Evolutionary conservation across 2,113 vertebrate genomes (phyloP).

Genomic region (Anhinga rufa): DNA sequence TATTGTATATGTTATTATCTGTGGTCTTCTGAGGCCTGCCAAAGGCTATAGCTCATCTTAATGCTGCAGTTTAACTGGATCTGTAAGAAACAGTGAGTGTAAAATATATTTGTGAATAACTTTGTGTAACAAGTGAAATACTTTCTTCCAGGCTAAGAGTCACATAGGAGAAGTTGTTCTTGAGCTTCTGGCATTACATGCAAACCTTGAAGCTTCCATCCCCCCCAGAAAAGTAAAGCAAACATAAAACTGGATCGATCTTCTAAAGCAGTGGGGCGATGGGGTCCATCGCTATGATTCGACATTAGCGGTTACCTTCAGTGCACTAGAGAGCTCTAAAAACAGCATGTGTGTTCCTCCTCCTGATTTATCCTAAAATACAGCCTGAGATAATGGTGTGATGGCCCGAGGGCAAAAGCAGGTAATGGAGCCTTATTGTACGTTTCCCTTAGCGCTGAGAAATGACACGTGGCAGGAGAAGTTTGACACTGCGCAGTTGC

Average conservation of each 20-base stretch:
- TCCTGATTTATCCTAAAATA: not conserved
- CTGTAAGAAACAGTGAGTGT: not conserved
- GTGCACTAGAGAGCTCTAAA: not conserved
- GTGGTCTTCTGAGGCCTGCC: not conserved
- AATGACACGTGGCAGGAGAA: not conserved
- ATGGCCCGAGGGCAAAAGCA: not conserved
- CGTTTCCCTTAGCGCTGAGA: not conserved
- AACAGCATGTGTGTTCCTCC: not conserved
- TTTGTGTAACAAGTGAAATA: not conserved
- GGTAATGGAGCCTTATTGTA: not conserved
- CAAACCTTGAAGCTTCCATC: not conserved
- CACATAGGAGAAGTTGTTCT: not conserved
- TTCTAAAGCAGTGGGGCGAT: not conserved
- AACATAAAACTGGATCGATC: not conserved
- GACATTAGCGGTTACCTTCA: not conserved
- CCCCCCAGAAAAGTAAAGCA: not conserved
- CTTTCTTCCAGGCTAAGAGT: not conserved
- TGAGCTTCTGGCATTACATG: not conserved
- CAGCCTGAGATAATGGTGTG: not conserved
- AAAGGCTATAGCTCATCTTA: not conserved
- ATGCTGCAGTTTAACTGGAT: not conserved
- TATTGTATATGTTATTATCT: not conserved
- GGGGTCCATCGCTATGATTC: not conserved
- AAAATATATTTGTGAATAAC: not conserved
- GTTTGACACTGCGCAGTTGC: not conserved